Base-by-base conservation (phyloP, 1,140 invertebrate species). In the Pissodes strobi region DNA sequence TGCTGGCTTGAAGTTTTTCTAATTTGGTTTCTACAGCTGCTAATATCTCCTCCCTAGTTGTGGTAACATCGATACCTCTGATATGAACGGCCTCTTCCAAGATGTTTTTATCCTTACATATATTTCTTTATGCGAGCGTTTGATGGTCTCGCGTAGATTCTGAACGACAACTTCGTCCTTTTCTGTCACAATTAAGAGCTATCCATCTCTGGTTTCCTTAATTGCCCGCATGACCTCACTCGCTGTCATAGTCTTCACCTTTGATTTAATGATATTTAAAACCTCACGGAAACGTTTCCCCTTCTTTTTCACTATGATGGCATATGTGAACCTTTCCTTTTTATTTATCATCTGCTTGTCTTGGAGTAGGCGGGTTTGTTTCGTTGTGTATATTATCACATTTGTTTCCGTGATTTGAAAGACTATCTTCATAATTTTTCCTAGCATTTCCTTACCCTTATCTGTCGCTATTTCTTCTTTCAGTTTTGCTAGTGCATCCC, bases 371-470 rank as follows among this genome's bases (percentile, higher is more conserved):
- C 19, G n/a, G n/a, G n/a, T n/a, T n/a, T n/a, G n/a, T n/a, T n/a
- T n/a, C n/a, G n/a, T n/a, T n/a, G n/a, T n/a, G n/a, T n/a, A n/a
- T n/a, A n/a, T n/a, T n/a, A n/a, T n/a, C n/a, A n/a, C n/a, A n/a
- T n/a, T n/a, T n/a, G 37, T 23, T 6, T 55, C 22, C n/a, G 30
- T 10, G 12, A 15, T 19, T 1, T 17, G 48, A 17, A 63, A 56
- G 6, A 63, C 38, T 18, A 19, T 22, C 21, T 63, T 51, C n/a
- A 19, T 21, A 49, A 63, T 43, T 43, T 63, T 63, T 22, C 34
- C 41, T 5, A 55, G 23, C 12, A 9, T n/a, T 23, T 2, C 5
- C 18, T 8, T 8, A 9, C 6, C 2, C 18, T 63, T 19, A 17
- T 41, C 37, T 25, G 12, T 18, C 10, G n/a, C n/a, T n/a, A n/a